These are phyloP conservation scores for Discoglossus pictus DNA, from an alignment of 2,797 vertebrate genomes.

Conservation along the genomic window DNA sequence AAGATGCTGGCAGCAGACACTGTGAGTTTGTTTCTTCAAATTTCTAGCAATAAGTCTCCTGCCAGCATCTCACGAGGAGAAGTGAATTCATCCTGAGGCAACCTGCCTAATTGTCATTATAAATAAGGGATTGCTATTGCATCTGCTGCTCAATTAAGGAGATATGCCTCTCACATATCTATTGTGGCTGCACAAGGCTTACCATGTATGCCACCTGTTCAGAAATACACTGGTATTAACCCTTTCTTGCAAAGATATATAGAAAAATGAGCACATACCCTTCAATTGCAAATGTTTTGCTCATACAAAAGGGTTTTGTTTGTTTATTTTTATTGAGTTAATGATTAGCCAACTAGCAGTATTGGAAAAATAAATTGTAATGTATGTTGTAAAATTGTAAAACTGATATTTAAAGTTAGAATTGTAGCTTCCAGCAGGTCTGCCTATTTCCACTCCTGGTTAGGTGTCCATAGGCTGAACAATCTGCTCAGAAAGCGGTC, in stretches of 20 bases:
- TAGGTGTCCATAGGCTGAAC: too few relatives aligned
- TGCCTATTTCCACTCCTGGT: too few relatives aligned
- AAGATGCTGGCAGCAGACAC: too few relatives aligned
- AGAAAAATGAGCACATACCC: too few relatives aligned
- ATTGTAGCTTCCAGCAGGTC: too few relatives aligned
- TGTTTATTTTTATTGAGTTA: too few relatives aligned
- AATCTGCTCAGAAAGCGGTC: too few relatives aligned
- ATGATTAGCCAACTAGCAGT: too few relatives aligned
- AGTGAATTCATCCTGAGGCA: constrained; percentile 4
- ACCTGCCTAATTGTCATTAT: constrained; percentile 30
- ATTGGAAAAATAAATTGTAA: too few relatives aligned
- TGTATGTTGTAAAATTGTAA: too few relatives aligned
- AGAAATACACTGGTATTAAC: constrained; percentile 5
- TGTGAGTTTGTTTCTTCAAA: background rate
- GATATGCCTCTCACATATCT: constrained; percentile 20
- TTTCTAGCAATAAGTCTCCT: constrained; percentile 16
- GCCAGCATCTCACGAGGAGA: constrained; percentile 6
- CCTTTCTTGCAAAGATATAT: constrained; percentile 16
- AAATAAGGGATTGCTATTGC: constrained; percentile 7
- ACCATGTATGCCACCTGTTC: background rate
- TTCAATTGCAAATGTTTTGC: too few relatives aligned
- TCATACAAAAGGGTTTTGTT: constrained; percentile 13
- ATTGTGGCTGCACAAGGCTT: constrained; percentile 4
- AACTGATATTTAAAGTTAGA: too few relatives aligned
- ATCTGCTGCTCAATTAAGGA: constrained; percentile 16